These are phyloP conservation scores for Tenebrio molitor DNA, from an alignment of 1,140 invertebrate species.

Conservation along the genomic window DNA sequence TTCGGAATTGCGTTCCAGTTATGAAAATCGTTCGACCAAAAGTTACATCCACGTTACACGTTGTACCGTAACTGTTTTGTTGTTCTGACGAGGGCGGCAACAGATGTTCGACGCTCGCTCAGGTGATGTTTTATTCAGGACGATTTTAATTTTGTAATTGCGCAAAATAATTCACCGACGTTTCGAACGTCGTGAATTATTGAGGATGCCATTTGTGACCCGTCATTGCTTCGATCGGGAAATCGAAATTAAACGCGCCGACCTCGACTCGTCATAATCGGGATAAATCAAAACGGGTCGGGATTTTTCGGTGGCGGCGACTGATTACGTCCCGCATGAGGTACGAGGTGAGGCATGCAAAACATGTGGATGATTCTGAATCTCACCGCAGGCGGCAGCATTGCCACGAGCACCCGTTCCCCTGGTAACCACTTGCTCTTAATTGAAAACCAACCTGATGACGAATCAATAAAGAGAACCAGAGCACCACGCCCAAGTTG, in stretches of 20 bases:
- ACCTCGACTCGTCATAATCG: no score
- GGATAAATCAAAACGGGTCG: no score
- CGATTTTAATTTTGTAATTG: slow-evolving; percentile 13
- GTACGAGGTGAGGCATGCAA: slow-evolving; percentile 55
- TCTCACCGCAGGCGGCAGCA: slow-evolving; percentile 52
- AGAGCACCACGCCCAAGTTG: slow-evolving; percentile 59
- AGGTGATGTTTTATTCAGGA: slow-evolving; percentile 35
- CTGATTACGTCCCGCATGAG: not conserved
- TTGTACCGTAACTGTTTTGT: slow-evolving; percentile 4
- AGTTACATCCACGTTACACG: slow-evolving; percentile 23
- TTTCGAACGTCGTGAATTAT: not conserved
- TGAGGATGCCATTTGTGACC: not conserved
- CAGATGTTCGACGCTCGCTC: not conserved
- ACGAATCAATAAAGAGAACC: slow-evolving; percentile 67
- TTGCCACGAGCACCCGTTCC: slow-evolving; percentile 60
- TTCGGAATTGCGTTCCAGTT: not conserved
- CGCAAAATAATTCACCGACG: not conserved
- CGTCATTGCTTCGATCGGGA: not conserved
- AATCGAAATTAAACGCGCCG: not conserved
- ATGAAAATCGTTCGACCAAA: slow-evolving; percentile 7
- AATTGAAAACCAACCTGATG: slow-evolving; percentile 68
- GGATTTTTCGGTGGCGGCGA: no score
- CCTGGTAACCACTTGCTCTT: slow-evolving; percentile 67
- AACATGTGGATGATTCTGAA: slow-evolving; percentile 55
- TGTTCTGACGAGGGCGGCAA: not conserved